A percentile compares a stretch with the other conserved stretches of the same genome.
These are phyloP conservation scores for Synanthedon andrenaeformis DNA, from an alignment of 2,888 invertebrate genomes.

Conservation along the genomic window DNA sequence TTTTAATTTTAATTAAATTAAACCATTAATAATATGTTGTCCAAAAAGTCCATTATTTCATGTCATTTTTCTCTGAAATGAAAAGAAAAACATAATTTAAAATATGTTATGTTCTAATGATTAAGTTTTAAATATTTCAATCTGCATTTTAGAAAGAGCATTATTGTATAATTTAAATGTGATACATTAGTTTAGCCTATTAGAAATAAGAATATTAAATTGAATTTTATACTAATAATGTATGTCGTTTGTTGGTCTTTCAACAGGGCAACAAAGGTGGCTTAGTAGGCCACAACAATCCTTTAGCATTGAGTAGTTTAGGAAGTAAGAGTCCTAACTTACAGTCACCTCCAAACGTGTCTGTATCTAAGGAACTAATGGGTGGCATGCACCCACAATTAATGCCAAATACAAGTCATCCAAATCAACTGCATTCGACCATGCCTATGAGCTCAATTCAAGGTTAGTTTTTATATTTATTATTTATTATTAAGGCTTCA, in stretches of 20 bases:
- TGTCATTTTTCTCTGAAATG: too few relatives aligned
- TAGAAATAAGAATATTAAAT: neutral
- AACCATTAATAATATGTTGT: neutral
- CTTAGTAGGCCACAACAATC: conserved; percentile 78
- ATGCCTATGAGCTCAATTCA: conserved; percentile 81
- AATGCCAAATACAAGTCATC: conserved; percentile 80
- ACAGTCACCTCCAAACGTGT: conserved; percentile 87
- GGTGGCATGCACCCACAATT: conserved; percentile 77
- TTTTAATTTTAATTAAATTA: neutral
- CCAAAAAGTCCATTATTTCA: too few relatives aligned
- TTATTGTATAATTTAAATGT: too few relatives aligned
- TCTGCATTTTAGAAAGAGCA: too few relatives aligned
- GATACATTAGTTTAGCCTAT: too few relatives aligned
- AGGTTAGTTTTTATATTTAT: conserved; percentile 48
- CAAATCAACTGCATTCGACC: conserved; percentile 65
- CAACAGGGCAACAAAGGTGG: conserved; percentile 78
- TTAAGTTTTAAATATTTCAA: too few relatives aligned
- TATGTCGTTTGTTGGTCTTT: conserved; percentile 56
- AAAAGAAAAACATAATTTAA: too few relatives aligned
- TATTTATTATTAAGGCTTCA: neutral
- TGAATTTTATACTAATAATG: conserved; percentile 30
- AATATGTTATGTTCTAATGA: too few relatives aligned
- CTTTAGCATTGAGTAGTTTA: conserved; percentile 79
- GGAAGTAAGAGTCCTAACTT: conserved; percentile 87
- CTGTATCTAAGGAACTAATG: conserved; percentile 84